phyloP scores from a whole-genome alignment of 1,140 invertebrate species.

The Drosophila leontia region DNA sequence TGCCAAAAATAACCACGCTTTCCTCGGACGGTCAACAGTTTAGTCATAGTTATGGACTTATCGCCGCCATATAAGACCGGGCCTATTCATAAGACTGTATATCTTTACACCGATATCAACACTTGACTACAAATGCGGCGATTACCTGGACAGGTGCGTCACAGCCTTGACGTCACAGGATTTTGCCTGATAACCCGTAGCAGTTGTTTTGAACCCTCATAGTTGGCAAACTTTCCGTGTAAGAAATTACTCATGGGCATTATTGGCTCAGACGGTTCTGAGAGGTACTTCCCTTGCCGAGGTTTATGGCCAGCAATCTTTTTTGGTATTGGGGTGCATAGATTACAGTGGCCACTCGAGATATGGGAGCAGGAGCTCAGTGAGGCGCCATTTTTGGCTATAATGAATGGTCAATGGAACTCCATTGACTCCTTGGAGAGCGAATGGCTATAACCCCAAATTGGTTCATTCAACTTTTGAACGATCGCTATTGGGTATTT shows the following conservation, averaged over 20 bases:
- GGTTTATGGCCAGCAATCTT: conserved; percentile 16
- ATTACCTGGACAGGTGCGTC: conserved; percentile 52
- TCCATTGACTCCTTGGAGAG: conserved; percentile 5
- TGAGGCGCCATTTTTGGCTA: background rate
- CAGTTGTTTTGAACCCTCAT: background rate
- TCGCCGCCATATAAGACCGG: background rate
- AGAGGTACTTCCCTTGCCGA: conserved; percentile 24
- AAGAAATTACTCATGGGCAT: conserved; percentile 51
- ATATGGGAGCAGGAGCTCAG: background rate
- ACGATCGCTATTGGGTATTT: conserved; percentile 23
- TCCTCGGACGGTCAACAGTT: conserved; percentile 18
- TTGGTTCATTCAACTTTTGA: conserved; percentile 33
- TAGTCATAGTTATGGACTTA: conserved; percentile 36
- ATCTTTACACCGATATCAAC: conserved; percentile 54
- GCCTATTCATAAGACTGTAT: conserved; percentile 20
- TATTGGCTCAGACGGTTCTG: conserved; percentile 35
- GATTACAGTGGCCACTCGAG: conserved; percentile 33
- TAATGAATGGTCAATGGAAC: background rate
- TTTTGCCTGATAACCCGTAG: conserved; percentile 12
- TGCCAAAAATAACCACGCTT: conserved; percentile 8
- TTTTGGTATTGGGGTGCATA: background rate
- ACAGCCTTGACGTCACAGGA: conserved; percentile 41
- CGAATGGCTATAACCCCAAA: conserved; percentile 5
- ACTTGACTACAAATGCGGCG: conserved; percentile 55
- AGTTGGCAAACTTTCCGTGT: conserved; percentile 2